Evolutionary conservation across 2,113 vertebrate species (phyloP), one percentile per base, ranked within the genome.

Genomic region (Rostratula benghalensis): DNA sequence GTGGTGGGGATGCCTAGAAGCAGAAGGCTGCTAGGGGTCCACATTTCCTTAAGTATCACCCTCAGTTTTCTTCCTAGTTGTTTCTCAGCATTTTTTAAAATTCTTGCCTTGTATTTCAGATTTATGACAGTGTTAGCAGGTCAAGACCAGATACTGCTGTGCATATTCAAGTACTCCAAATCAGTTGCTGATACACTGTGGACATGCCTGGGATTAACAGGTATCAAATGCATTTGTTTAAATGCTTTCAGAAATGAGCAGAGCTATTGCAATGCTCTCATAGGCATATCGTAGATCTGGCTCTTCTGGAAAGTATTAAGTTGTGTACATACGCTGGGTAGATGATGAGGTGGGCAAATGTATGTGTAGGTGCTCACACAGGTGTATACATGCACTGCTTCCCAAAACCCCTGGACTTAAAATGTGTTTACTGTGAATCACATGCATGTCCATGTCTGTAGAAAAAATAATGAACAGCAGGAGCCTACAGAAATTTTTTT

Each of bases 271-370:
- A 48, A 2, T 78, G 24, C 28, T 23, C n/a, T 61, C 5, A 7
- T 7, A 53, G 20, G 22, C 48, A 39, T 39, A 39, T 39, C 39
- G 11, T 39, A 68, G 45, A 69, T 68, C 27, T 0, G 2, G 30
- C 39, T 93, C 24, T 82, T 83, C 53, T 57, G 67, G 19, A 56
- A 71, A 69, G 39, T 67, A 15, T 11, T 68, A 43, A 30, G 28
- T 53, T 16, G 5, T 24, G 12, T 75, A 25, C 2, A 0, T 57
- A 6, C 3, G 2, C 46, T 43, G 28, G 31, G 31, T 63, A 54
- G 60, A 23, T 61, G 46, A 35, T 63, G 28, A 73, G 54, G 33
- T 27, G 20, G 18, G 48, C 31, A 78, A 46, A 75, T 0, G 14
- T 13, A 10, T 30, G 18, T 41, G 16, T 56, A 74, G 35, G 21